These are phyloP conservation scores for Pygoscelis adeliae DNA, from an alignment of 2,113 vertebrate species.

Conservation along the genomic window DNA sequence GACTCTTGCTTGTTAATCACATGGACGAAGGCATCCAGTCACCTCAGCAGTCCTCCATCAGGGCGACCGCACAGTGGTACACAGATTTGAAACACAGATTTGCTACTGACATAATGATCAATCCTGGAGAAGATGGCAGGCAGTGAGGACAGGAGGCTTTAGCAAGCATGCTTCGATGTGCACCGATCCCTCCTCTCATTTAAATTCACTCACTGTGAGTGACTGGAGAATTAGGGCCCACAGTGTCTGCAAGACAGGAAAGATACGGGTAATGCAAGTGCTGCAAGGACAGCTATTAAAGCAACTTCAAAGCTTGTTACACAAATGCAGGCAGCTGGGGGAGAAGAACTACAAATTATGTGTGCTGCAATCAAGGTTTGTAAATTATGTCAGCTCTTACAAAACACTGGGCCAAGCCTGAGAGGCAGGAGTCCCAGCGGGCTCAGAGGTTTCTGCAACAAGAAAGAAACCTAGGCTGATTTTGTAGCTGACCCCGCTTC, in stretches of 20 bases:
- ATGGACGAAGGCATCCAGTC: background rate
- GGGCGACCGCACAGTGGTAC: fast-evolving
- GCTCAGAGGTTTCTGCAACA: background rate
- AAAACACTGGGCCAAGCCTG: background rate
- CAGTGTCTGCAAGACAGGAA: background rate
- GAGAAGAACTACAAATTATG: background rate
- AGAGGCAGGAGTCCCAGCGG: background rate
- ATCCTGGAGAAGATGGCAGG: background rate
- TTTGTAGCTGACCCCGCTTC: background rate
- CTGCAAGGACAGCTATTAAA: background rate
- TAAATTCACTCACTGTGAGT: background rate
- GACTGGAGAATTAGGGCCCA: background rate
- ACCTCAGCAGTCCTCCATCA: background rate
- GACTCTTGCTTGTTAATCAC: background rate
- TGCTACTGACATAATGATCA: background rate
- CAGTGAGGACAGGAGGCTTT: background rate
- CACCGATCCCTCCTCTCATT: background rate
- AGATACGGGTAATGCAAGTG: background rate
- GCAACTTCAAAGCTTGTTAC: background rate
- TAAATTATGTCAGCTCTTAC: background rate
- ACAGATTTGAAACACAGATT: background rate
- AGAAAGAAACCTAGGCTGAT: background rate
- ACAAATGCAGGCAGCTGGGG: background rate
- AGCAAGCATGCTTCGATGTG: background rate
- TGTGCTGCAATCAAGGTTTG: background rate